A percentile compares a stretch with the other conserved stretches of the same genome.
phyloP scores from a whole-genome alignment of 1,140 invertebrate genomes.

The Caenorhabditis latens region DNA sequence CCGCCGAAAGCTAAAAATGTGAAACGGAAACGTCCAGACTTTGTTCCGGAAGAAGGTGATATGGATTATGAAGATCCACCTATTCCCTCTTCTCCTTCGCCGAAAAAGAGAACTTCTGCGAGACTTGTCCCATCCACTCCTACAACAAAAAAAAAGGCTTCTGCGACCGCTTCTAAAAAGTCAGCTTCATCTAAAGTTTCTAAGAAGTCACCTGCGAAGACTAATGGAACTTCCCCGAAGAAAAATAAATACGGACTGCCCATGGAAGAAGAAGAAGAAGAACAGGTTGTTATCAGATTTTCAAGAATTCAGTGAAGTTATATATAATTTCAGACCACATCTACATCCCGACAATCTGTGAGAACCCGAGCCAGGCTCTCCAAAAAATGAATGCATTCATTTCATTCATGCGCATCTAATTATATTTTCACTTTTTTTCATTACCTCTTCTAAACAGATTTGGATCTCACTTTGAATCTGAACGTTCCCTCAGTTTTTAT shows the following conservation, averaged over 20 bases:
- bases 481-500: no score
- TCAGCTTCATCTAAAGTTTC: not conserved
- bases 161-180: not conserved
- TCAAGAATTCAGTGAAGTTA: not conserved
- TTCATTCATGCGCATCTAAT: not conserved
- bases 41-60: not conserved
- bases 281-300: not conserved
- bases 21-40: not conserved
- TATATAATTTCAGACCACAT: not conserved
- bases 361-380: not conserved
- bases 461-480: not conserved
- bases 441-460: not conserved
- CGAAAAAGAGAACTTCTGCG: not conserved
- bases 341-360: not conserved
- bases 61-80: not conserved
- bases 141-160: not conserved
- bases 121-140: not conserved
- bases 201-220: not conserved
- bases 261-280: conserved; percentile 12
- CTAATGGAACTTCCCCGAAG: not conserved
- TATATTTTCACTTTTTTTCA: not conserved
- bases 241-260: conserved; percentile 12
- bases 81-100: not conserved
- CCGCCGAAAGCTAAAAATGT: not conserved
- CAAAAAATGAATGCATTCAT: not conserved